These are phyloP conservation scores for Eilema caniola DNA, from an alignment of 2,888 invertebrate species.

Conservation along the genomic window DNA sequence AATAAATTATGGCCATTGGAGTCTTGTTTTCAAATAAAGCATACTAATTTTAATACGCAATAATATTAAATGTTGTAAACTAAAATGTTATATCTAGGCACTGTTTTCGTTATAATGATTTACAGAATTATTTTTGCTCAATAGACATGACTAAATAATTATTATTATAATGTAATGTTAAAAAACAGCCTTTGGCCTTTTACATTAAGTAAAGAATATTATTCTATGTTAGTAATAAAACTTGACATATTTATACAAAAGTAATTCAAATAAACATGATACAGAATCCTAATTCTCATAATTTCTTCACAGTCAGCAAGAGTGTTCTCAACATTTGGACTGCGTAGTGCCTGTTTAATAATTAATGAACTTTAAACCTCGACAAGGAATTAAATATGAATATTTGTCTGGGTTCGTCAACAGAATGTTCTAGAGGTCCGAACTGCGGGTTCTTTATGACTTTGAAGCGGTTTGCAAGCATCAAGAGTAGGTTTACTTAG, in stretches of 20 bases:
- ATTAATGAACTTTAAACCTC: constrained; percentile 71
- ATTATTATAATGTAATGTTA: no score
- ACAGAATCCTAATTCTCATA: neutral
- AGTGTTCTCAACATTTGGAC: neutral
- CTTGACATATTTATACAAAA: neutral
- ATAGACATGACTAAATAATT: no score
- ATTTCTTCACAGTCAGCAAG: neutral
- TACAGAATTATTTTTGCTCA: no score
- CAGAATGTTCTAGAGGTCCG: constrained; percentile 72
- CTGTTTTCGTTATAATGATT: no score
- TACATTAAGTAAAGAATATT: no score
- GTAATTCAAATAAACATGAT: neutral
- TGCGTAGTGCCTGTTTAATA: constrained; percentile 51
- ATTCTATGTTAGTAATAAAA: neutral
- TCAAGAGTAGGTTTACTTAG: constrained; percentile 78
- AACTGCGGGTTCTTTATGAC: constrained; percentile 73
- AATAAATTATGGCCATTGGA: no score
- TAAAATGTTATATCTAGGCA: no score
- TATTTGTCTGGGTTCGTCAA: constrained; percentile 77
- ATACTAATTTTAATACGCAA: no score
- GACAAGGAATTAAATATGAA: constrained; percentile 82
- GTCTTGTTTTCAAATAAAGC: no score
- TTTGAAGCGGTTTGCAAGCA: constrained; percentile 69
- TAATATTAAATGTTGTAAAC: no score
- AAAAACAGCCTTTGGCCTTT: no score